Conservation (phyloP, 2,113 vertebrate species). For the Siniperca chuatsi region DNA sequence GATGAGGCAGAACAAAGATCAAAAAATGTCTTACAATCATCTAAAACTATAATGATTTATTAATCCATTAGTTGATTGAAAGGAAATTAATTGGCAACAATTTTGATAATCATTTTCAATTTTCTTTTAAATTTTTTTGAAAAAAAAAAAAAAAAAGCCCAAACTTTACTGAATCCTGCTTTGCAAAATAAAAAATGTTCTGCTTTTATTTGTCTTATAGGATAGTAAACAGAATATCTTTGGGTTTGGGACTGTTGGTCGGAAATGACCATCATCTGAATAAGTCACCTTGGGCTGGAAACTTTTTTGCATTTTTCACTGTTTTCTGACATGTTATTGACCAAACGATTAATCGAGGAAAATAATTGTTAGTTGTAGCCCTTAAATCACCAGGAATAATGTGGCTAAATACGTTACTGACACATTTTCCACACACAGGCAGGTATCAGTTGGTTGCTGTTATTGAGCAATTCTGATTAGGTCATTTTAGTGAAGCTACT, state of each 20-base stretch:
- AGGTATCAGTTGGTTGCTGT: background rate
- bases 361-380: background rate
- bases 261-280: background rate
- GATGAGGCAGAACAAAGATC: too few relatives aligned
- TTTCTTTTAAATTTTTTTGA: too few relatives aligned
- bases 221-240: background rate
- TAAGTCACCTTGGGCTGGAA: background rate
- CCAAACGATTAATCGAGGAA: background rate
- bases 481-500: conserved; percentile 11
- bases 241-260: background rate
- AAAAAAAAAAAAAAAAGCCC: too few relatives aligned
- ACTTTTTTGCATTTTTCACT: background rate
- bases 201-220: background rate
- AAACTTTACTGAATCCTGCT: too few relatives aligned
- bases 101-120: too few relatives aligned
- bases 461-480: background rate
- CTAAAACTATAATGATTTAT: too few relatives aligned
- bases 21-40: too few relatives aligned
- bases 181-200: background rate
- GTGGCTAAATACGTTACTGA: background rate
- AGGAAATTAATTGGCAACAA: too few relatives aligned
- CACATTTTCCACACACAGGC: background rate
- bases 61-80: too few relatives aligned
- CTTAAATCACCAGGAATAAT: background rate
- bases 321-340: background rate